A percentile compares a stretch with the other conserved stretches of the same genome.
phyloP scores from a whole-genome alignment of 2,113 vertebrate species.

The Halcyon senegalensis region DNA sequence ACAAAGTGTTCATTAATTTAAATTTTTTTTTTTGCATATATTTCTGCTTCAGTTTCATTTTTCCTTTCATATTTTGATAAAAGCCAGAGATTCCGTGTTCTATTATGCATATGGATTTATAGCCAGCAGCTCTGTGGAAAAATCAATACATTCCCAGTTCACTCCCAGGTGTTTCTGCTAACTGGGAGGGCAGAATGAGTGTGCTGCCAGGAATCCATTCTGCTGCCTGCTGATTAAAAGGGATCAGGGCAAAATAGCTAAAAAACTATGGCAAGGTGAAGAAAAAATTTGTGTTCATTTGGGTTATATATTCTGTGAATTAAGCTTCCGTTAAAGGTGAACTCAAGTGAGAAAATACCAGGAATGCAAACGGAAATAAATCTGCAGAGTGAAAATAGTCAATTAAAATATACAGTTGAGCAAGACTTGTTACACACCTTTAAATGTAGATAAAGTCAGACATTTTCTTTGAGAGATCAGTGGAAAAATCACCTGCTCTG shows the following conservation, averaged over 20 bases:
- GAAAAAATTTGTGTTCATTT: neutral
- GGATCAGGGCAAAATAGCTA: neutral
- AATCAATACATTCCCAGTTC: slow-evolving; percentile 27
- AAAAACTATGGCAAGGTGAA: neutral
- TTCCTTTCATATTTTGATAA: slow-evolving; percentile 14
- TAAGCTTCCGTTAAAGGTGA: neutral
- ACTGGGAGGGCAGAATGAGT: neutral
- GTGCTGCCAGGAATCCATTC: neutral
- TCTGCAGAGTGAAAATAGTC: neutral
- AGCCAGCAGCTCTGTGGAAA: slow-evolving; percentile 47
- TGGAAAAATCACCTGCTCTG: neutral
- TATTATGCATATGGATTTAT: slow-evolving; percentile 5
- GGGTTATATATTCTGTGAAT: neutral
- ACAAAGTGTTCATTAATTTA: neutral
- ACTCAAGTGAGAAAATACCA: neutral
- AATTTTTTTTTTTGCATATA: neutral
- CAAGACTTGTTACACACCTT: neutral
- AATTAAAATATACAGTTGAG: neutral
- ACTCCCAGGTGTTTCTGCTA: slow-evolving; percentile 39
- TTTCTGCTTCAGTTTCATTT: neutral
- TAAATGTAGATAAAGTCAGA: neutral
- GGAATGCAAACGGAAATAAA: neutral
- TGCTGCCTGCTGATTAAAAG: neutral
- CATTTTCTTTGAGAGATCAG: neutral
- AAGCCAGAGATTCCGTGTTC: neutral